phyloP scores from a whole-genome alignment of 1,140 invertebrate species.

The Drosophila persimilis region DNA sequence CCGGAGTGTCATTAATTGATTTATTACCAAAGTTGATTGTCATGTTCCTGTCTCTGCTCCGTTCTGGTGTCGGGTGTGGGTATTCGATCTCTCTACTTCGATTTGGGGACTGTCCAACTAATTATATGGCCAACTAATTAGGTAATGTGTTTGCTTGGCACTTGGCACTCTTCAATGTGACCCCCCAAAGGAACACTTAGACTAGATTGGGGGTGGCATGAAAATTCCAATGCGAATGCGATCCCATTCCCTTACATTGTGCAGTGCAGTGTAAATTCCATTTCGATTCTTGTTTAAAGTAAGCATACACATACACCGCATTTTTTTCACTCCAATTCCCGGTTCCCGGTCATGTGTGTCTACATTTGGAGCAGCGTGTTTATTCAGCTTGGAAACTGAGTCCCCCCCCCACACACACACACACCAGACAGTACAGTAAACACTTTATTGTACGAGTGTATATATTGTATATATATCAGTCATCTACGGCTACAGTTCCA shows the following conservation, averaged over 20 bases:
- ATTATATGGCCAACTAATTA: slow-evolving; percentile 58
- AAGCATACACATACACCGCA: slow-evolving; percentile 27
- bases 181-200: too few relatives aligned
- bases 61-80: background rate
- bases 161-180: background rate
- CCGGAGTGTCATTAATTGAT: slow-evolving; percentile 70
- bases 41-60: slow-evolving; percentile 5
- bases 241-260: slow-evolving; percentile 9
- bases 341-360: slow-evolving; percentile 48
- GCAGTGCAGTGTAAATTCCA: slow-evolving; percentile 46
- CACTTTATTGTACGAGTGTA: slow-evolving; percentile 3
- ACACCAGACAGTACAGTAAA: slow-evolving; percentile 24
- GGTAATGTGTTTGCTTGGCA: slow-evolving; percentile 62
- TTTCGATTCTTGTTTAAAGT: slow-evolving; percentile 50
- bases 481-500: slow-evolving; percentile 32
- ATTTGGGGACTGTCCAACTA: slow-evolving; percentile 43
- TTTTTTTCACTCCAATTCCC: slow-evolving; percentile 35
- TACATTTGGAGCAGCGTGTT: slow-evolving; percentile 47
- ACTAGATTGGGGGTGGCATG: too few relatives aligned
- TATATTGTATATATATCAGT: slow-evolving; percentile 10
- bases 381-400: slow-evolving; percentile 62
- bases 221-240: too few relatives aligned
- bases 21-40: slow-evolving; percentile 60
- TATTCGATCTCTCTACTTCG: slow-evolving; percentile 14
- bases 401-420: background rate